phyloP scores from a whole-genome alignment of 2,888 invertebrate genomes.

The Dusona sp. region DNA sequence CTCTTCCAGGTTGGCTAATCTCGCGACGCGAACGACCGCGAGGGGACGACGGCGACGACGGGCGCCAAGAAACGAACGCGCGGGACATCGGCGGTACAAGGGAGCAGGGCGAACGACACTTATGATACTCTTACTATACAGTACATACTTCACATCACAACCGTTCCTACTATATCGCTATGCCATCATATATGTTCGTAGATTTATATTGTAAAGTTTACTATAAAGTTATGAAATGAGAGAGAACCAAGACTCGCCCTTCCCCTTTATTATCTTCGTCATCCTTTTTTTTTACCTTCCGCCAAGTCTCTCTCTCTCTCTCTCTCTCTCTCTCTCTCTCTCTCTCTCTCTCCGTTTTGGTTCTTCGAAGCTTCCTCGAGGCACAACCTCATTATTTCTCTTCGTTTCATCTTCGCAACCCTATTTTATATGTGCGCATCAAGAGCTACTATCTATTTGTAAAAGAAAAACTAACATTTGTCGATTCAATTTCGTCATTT shows the following conservation, averaged over 20 bases:
- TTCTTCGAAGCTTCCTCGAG: constrained; percentile 29
- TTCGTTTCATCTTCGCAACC: constrained; percentile 47
- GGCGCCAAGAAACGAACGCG: constrained; percentile 43
- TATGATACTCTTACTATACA: constrained; percentile 37
- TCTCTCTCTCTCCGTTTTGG: neutral
- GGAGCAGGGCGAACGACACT: constrained; percentile 20
- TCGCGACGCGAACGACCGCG: constrained; percentile 74
- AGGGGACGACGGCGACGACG: constrained; percentile 53
- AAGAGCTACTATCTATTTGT: neutral
- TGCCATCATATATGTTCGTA: neutral
- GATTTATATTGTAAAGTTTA: neutral
- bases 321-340: neutral
- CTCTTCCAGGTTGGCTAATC: constrained; percentile 84
- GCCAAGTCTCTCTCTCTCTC: neutral
- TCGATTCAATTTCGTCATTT: neutral
- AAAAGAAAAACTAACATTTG: constrained; percentile 1
- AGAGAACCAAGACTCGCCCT: constrained; percentile 40
- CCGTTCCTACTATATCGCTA: constrained; percentile 12
- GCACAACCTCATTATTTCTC: constrained; percentile 48
- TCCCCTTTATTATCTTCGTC: constrained; percentile 39
- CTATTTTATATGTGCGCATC: constrained; percentile 16
- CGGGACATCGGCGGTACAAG: constrained; percentile 28
- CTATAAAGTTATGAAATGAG: constrained; percentile 25
- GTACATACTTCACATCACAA: constrained; percentile 29
- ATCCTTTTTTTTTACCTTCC: constrained; percentile 33